A percentile compares a stretch with the other conserved stretches of the same genome.
Conservation (phyloP, 2,888 invertebrate species). For the Glyphotaelius pellucidus region DNA sequence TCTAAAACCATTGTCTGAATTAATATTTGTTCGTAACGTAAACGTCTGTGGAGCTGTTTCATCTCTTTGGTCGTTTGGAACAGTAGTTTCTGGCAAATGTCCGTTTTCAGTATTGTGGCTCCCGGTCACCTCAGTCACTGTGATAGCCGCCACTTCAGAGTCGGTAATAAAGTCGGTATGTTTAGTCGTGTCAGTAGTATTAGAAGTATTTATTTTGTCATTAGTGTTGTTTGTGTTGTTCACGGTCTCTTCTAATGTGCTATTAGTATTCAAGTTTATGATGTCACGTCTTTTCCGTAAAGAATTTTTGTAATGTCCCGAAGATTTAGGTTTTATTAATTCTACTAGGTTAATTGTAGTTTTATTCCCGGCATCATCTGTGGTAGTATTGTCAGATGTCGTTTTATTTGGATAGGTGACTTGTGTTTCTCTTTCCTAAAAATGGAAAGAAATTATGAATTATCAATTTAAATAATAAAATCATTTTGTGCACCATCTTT, state of each 20-base stretch:
- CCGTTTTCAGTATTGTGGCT: slow-evolving; percentile 27
- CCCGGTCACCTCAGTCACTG: slow-evolving; percentile 61
- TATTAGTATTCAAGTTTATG: not conserved
- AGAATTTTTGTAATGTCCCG: slow-evolving; percentile 63
- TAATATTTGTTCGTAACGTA: slow-evolving; percentile 17
- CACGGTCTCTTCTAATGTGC: not conserved
- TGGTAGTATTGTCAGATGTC: slow-evolving; percentile 26
- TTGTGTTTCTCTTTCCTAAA: slow-evolving; percentile 63
- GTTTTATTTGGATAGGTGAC: slow-evolving; percentile 54
- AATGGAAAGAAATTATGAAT: slow-evolving; percentile 41
- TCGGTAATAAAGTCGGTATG: slow-evolving; percentile 50
- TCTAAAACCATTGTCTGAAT: slow-evolving; percentile 9
- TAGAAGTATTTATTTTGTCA: not conserved
- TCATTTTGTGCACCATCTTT: not conserved
- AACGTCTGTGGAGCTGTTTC: slow-evolving; percentile 61
- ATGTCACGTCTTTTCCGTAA: slow-evolving; percentile 51
- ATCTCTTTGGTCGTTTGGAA: slow-evolving; percentile 60
- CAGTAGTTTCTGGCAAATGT: slow-evolving; percentile 51
- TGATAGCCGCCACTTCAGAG: slow-evolving; percentile 60
- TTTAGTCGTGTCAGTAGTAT: slow-evolving; percentile 8
- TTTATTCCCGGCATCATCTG: slow-evolving; percentile 31
- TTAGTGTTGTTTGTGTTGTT: not conserved
- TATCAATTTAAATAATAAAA: not conserved
- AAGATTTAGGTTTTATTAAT: slow-evolving; percentile 45
- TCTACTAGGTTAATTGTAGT: slow-evolving; percentile 42